These are phyloP conservation scores for Sebastiscus tertius DNA, from an alignment of 2,797 vertebrate genomes.

Conservation along the genomic window DNA sequence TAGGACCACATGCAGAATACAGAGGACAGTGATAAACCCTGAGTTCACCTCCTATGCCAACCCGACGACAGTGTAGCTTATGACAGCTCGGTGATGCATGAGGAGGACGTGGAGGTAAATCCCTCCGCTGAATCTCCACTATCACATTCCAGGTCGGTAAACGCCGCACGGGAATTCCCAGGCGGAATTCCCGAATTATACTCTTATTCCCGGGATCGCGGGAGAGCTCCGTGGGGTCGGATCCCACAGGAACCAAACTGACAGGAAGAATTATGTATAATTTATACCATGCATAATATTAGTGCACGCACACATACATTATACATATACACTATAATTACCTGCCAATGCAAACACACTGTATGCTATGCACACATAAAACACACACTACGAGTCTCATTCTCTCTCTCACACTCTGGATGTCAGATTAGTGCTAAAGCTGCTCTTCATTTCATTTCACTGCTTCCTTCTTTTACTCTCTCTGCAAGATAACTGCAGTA, in stretches of 20 bases:
- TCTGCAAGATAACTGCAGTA: background rate
- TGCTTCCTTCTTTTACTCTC: background rate
- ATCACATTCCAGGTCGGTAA: constrained; percentile 31
- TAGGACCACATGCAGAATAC: background rate
- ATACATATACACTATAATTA: background rate
- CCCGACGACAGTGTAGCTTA: background rate
- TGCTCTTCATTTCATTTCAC: background rate
- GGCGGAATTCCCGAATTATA: constrained; percentile 52
- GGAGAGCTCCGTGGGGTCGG: constrained; percentile 57
- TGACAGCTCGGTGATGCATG: constrained; percentile 23
- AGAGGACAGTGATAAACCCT: constrained; percentile 8
- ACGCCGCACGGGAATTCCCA: constrained; percentile 52
- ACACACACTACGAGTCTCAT: background rate
- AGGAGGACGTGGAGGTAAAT: constrained; percentile 20
- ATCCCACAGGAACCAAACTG: constrained; percentile 50
- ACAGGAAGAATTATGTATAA: constrained; percentile 44
- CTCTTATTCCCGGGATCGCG: constrained; percentile 45
- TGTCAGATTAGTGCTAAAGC: background rate
- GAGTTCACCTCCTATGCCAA: constrained; percentile 13
- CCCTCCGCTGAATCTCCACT: background rate
- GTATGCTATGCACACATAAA: background rate
- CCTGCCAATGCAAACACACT: background rate
- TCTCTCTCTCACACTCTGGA: background rate
- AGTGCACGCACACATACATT: constrained; percentile 2
- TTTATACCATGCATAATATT: constrained; percentile 28